Conservation (phyloP, 2,888 invertebrate species). For the Spatulosminthurus flaviceps region DNA sequence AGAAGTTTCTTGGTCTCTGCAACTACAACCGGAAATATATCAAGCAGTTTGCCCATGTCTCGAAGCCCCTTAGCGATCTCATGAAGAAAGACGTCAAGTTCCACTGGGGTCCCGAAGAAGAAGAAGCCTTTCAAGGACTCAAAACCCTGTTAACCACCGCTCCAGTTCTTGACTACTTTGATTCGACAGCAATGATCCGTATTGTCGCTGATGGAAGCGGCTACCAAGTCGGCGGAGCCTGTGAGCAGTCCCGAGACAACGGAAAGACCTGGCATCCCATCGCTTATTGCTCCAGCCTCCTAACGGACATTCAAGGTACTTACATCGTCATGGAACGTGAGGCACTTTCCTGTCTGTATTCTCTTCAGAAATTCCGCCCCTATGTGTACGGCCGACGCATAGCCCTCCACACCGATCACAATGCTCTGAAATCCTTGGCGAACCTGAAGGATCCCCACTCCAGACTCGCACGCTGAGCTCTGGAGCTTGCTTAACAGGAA, state of each 20-base stretch:
- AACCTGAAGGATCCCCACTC: slow-evolving; percentile 66
- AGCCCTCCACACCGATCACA: slow-evolving; percentile 66
- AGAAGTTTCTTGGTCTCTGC: slow-evolving; percentile 34
- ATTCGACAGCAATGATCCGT: neutral
- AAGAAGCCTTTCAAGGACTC: neutral
- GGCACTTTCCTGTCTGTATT: slow-evolving; percentile 65
- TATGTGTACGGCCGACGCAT: slow-evolving; percentile 66
- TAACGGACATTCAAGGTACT: slow-evolving; percentile 64
- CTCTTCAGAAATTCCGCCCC: slow-evolving; percentile 65
- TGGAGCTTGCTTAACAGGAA: slow-evolving; percentile 66
- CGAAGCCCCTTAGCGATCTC: slow-evolving; percentile 34
- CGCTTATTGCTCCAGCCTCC: slow-evolving; percentile 52
- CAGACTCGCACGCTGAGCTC: slow-evolving; percentile 67
- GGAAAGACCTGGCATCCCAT: slow-evolving; percentile 46
- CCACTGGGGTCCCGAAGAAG: neutral
- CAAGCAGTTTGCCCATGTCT: slow-evolving; percentile 34
- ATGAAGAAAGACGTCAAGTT: neutral
- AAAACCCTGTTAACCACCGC: neutral
- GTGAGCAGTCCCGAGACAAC: slow-evolving; percentile 51
- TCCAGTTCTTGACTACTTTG: slow-evolving; percentile 11
- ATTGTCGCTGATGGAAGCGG: slow-evolving; percentile 57
- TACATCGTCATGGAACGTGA: slow-evolving; percentile 67
- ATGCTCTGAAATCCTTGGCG: slow-evolving; percentile 67
- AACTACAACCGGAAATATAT: slow-evolving; percentile 55
- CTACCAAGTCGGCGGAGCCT: too few relatives aligned